phyloP scores from a whole-genome alignment of 2,797 vertebrate genomes.

The Chaunax sp. region DNA sequence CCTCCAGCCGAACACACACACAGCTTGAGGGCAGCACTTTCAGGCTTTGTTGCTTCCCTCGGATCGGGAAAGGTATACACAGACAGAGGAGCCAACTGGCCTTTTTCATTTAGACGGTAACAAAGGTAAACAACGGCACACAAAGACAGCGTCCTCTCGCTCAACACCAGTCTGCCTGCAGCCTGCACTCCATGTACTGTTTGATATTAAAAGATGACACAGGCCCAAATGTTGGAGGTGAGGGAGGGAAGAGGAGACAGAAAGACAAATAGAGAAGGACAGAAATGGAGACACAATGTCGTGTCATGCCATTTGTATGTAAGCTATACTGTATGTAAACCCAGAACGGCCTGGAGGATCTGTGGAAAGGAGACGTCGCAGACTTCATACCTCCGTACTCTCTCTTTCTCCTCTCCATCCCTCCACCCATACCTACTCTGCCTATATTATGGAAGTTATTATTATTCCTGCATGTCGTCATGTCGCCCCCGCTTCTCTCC shows the following conservation, averaged over 20 bases:
- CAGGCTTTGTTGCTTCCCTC: conserved; percentile 70
- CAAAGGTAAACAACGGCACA: conserved; percentile 74
- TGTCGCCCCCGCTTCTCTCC: conserved; percentile 79
- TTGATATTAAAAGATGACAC: conserved; percentile 76
- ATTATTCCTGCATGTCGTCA: conserved; percentile 81
- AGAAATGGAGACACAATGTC: conserved; percentile 61
- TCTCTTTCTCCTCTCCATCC: conserved; percentile 22
- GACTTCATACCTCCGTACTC: conserved; percentile 40
- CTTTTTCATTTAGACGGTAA: conserved; percentile 73
- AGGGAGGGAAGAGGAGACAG: conserved; percentile 21
- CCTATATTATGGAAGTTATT: conserved; percentile 79
- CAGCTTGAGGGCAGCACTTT: conserved; percentile 79
- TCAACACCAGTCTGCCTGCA: conserved; percentile 68
- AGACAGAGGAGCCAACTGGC: conserved; percentile 71
- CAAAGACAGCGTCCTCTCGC: conserved; percentile 72
- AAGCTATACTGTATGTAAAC: conserved; percentile 65
- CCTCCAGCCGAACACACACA: conserved; percentile 70
- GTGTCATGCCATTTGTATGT: conserved; percentile 55
- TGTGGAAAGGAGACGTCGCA: conserved; percentile 52
- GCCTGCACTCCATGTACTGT: conserved; percentile 68
- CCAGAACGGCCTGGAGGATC: conserved; percentile 40
- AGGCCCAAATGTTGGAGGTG: conserved; percentile 46
- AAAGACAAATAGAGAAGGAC: conserved; percentile 53
- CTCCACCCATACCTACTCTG: conserved; percentile 69
- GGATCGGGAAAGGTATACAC: conserved; percentile 70